phyloP scores from a whole-genome alignment of 2,888 invertebrate species.

The Leucania comma region DNA sequence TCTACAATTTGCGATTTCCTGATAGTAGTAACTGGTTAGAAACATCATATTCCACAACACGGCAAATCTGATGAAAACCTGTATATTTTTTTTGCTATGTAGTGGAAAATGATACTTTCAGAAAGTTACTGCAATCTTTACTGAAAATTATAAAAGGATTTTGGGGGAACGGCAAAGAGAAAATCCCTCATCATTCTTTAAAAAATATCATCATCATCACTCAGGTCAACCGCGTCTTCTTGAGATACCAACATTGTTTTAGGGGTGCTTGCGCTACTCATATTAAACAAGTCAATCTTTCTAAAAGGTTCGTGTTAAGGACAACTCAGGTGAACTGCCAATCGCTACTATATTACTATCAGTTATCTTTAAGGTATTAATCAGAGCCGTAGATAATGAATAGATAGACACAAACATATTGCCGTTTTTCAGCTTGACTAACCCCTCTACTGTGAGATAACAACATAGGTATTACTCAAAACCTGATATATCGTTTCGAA shows the following conservation, averaged over 20 bases:
- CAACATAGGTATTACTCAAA: not conserved
- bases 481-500: not conserved
- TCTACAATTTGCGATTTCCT: too few relatives aligned
- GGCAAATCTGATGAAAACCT: too few relatives aligned
- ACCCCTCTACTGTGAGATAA: slow-evolving; percentile 6
- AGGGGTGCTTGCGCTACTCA: not conserved
- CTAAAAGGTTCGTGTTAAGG: slow-evolving; percentile 50
- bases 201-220: not conserved
- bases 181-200: not conserved
- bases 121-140: not conserved
- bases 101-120: too few relatives aligned
- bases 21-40: too few relatives aligned
- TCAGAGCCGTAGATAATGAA: slow-evolving; percentile 18
- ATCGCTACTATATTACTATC: slow-evolving; percentile 8
- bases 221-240: not conserved
- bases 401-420: slow-evolving; percentile 21
- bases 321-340: not conserved
- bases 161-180: not conserved
- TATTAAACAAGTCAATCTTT: slow-evolving; percentile 23
- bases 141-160: not conserved
- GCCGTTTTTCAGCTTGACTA: slow-evolving; percentile 2
- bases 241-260: not conserved
- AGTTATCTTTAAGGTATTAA: slow-evolving; percentile 21
- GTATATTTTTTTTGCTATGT: too few relatives aligned
- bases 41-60: too few relatives aligned